These are phyloP conservation scores for Eupithecia pulchellata DNA, from an alignment of 2,888 invertebrate species.

Conservation along the genomic window DNA sequence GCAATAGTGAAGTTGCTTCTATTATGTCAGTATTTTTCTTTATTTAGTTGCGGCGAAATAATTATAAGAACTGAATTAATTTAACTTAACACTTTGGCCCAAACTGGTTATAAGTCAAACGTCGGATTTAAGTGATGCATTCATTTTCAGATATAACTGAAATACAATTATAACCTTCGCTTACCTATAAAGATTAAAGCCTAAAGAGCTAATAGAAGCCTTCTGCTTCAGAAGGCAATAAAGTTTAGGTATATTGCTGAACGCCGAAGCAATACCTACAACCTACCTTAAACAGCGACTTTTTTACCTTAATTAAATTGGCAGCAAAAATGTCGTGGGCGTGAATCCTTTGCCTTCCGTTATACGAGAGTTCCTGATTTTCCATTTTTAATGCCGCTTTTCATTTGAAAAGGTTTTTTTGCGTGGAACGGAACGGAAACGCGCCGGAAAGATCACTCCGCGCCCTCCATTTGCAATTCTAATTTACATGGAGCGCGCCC, in stretches of 20 bases:
- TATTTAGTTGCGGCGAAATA: not conserved
- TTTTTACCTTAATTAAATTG: not conserved
- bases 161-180: too few relatives aligned
- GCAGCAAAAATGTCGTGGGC: not conserved
- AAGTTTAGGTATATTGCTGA: too few relatives aligned
- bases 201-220: not conserved
- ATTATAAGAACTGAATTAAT: not conserved
- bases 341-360: constrained; percentile 44
- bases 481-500: constrained; percentile 37
- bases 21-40: not conserved
- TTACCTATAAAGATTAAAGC: not conserved
- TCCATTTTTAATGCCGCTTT: constrained; percentile 61
- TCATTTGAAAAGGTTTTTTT: constrained; percentile 58
- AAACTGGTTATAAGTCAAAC: too few relatives aligned
- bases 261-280: too few relatives aligned
- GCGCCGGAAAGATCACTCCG: constrained; percentile 74
- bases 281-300: not conserved
- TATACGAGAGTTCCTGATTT: constrained; percentile 53
- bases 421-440: constrained; percentile 55
- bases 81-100: not conserved
- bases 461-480: constrained; percentile 49
- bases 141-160: not conserved
- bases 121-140: not conserved
- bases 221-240: not conserved
- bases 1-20: not conserved